Base-by-base conservation (phyloP, 2,113 vertebrate genomes). In the Barnardius zonarius region DNA sequence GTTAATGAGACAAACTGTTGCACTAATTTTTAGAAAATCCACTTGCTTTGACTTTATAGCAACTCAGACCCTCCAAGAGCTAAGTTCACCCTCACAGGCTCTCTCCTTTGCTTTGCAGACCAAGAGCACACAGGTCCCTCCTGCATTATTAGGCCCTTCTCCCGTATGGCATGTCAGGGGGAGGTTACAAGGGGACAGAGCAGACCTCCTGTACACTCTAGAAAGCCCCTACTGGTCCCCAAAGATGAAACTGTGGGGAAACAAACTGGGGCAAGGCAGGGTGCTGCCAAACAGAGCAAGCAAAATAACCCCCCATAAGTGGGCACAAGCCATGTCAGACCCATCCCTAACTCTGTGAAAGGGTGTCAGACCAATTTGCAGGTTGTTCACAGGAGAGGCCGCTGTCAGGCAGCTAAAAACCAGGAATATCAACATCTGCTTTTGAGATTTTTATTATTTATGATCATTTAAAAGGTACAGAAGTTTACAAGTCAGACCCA, bases 381-480 rank as follows among this genome's bases (percentile, higher is more conserved):
- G 55, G 51, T 5, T 61, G 30, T 25, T 72, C 44, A 64, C 30
- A 57, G 51, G 18, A 69, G 4, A 74, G n/a, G 15, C 20, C 24
- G 11, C 43, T 54, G 12, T 31, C 62, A 87, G 13, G 28, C 13
- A 77, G 31, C 67, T 44, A 88, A 84, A 54, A 83, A n/a, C 0
- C 44, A 83, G 49, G 69, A 61, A 44, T 5, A 30, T 0, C 64
- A 57, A 3, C 11, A 41, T 62, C 62, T 82, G 62, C 62, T 83
- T 77, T 91, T 86, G 15, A 6, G 10, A 0, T 1, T 12, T 24
- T 86, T 39, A 88, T 67, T 96, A 9, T 72, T 89, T 61, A 43
- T 46, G 59, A 18, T 66, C 1, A 80, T 87, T 83, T 93, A 92
- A 96, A 96, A 97, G 77, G 48, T 83, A 86, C 27, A 93, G 35